Base-by-base conservation (phyloP, 2,797 vertebrate genomes). In the Sylvia borin region DNA sequence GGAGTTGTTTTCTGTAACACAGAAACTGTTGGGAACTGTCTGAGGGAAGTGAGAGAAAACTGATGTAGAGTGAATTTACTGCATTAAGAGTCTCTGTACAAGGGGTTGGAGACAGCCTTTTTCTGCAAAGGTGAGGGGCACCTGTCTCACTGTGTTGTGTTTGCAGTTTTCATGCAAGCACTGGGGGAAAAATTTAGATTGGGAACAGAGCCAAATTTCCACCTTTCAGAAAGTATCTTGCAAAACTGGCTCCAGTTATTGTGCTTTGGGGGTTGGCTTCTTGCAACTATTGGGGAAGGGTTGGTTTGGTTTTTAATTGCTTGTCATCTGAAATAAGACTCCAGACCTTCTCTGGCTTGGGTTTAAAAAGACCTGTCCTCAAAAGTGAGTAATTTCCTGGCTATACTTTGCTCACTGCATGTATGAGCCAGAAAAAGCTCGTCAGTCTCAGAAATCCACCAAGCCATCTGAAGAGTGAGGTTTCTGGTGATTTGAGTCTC, bases 341-440 rank as follows among this genome's bases (percentile, higher is more conserved):
- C 22, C 54, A 72, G 40, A 58, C 73, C 60, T 66, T 27, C 62
- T 90, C 74, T 93, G 76, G 58, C 82, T 53, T 78, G 54, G 12
- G 14, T 80, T 80, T 16, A 92, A 71, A 92, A 77, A 85, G 47
- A 57, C 82, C 43, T 82, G 43, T 86, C 60, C 54, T 94, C 60
- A 81, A 16, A 82, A 75, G 19, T 55, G 74, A 78, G 2, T 92
- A 18, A 64, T 92, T 84, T 88, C 64, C 66, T 90, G 70, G 34
- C 85, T 93, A 0, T 65, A 7, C 34, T 90, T 90, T 1, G 6
- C 34, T 65, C 72, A 7, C 16, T 43, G 0, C 27, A 2, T 66
- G n/a, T 48, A 10, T 17, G 36, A 93, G 73, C 73, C 88, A 88
- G 90, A 54, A 94, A 58, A 67, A 79, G 51, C 68, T 90, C 85